Conservation (phyloP, 2,797 vertebrate genomes). For the Phrynocephalus forsythii region DNA sequence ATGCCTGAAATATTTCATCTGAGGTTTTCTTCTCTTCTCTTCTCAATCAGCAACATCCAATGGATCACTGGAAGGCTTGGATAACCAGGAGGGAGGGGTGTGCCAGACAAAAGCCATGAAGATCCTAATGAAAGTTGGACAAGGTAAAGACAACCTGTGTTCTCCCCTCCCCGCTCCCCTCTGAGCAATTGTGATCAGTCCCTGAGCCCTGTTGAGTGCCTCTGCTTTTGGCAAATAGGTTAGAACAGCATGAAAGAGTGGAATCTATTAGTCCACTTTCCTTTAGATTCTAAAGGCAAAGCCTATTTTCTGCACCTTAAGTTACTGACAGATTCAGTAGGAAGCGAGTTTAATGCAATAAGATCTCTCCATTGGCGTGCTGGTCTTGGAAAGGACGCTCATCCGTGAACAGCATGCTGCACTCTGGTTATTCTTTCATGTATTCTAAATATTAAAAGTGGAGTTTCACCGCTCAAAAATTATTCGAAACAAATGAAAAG, state of each 20-base stretch:
- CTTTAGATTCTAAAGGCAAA: constrained; percentile 64
- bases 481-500: constrained; percentile 69
- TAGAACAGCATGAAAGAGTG: constrained; percentile 31
- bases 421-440: constrained; percentile 69
- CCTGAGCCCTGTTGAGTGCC: constrained; percentile 63
- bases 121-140: constrained; percentile 99
- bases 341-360: constrained; percentile 51
- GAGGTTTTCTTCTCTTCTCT: constrained; percentile 78
- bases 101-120: constrained; percentile 99
- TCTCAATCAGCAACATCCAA: constrained; percentile 93
- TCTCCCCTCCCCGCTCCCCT: constrained; percentile 31
- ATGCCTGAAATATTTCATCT: constrained; percentile 78
- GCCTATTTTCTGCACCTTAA: constrained; percentile 61
- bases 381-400: constrained; percentile 63
- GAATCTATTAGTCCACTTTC: constrained; percentile 44
- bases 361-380: constrained; percentile 66
- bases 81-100: constrained; percentile 98
- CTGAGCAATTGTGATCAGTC: constrained; percentile 69
- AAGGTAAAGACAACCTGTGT: constrained; percentile 88
- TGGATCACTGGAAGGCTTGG: constrained; percentile 96
- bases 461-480: constrained; percentile 68
- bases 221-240: constrained; percentile 52
- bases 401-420: constrained; percentile 60
- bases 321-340: constrained; percentile 69
- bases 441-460: constrained; percentile 69